Evolutionary conservation across 92 coral and sea anemone genomes (phyloP).

Genomic region (Zoanthus gigantus): DNA sequence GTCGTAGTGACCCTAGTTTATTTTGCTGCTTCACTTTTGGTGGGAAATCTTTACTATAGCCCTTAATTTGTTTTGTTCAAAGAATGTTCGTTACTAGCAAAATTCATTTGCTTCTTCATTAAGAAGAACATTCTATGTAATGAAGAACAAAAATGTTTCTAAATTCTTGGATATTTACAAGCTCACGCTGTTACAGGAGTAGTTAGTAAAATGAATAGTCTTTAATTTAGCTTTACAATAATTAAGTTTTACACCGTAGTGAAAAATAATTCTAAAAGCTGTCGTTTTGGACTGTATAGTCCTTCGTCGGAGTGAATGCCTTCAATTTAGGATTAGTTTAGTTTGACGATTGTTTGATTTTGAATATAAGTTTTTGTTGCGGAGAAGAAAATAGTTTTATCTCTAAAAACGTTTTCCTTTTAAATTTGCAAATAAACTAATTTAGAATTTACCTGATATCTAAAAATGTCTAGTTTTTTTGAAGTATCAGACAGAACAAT

Average conservation of each 20-base stretch:
- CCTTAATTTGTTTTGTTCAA: neutral
- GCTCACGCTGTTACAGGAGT: neutral
- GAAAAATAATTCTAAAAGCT: too few relatives aligned
- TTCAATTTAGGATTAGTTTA: neutral
- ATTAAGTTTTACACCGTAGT: neutral
- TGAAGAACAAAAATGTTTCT: neutral
- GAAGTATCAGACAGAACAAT: conserved; percentile 8
- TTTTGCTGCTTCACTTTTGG: neutral
- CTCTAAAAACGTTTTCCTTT: neutral
- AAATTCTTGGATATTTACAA: neutral
- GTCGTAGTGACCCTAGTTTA: neutral
- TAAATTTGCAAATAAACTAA: neutral
- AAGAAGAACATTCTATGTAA: neutral
- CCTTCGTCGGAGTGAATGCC: too few relatives aligned
- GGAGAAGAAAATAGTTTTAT: neutral
- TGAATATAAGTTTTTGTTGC: neutral
- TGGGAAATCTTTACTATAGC: neutral
- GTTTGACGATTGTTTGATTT: neutral
- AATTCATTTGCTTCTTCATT: neutral
- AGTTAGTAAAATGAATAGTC: neutral
- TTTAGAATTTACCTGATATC: neutral
- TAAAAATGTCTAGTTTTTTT: conserved; percentile 13
- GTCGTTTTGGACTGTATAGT: too few relatives aligned
- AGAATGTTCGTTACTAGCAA: neutral
- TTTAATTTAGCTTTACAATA: neutral